Evolutionary conservation across 2,888 invertebrate genomes (phyloP).

Genomic region (Phyllotreta striolata): DNA sequence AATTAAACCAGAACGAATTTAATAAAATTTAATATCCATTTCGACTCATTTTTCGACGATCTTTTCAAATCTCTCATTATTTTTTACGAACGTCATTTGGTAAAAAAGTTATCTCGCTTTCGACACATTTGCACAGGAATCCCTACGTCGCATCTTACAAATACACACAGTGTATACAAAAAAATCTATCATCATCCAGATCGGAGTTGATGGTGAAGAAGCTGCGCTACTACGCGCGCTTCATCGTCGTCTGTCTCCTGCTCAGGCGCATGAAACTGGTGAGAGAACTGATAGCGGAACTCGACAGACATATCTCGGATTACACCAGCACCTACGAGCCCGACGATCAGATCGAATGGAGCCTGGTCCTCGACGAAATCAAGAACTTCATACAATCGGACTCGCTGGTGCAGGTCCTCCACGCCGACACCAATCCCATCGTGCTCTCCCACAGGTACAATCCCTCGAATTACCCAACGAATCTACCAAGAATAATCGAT

Average conservation of each 20-base stretch:
- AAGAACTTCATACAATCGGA: constrained; percentile 94
- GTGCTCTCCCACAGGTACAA: constrained; percentile 83
- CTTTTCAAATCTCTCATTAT: too few relatives aligned
- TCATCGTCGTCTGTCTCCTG: constrained; percentile 94
- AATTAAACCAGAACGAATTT: too few relatives aligned
- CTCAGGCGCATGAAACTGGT: constrained; percentile 94
- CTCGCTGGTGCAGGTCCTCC: constrained; percentile 85
- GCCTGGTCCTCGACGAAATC: constrained; percentile 91
- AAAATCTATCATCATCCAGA: constrained; percentile 54
- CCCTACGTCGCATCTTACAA: too few relatives aligned
- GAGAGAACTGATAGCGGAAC: constrained; percentile 87
- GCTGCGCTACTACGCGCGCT: constrained; percentile 91
- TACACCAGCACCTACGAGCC: constrained; percentile 96
- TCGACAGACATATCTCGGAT: constrained; percentile 93
- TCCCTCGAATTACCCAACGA: too few relatives aligned
- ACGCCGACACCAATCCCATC: constrained; percentile 86
- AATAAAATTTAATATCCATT: too few relatives aligned
- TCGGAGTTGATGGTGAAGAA: constrained; percentile 98
- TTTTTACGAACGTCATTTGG: too few relatives aligned
- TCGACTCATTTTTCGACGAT: too few relatives aligned
- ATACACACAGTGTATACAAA: too few relatives aligned
- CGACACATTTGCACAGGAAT: too few relatives aligned
- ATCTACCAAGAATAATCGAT: neutral
- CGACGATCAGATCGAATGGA: constrained; percentile 97
- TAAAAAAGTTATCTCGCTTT: too few relatives aligned